These are phyloP conservation scores for Corydoras maculifer DNA, from an alignment of 2,113 vertebrate genomes.

Conservation along the genomic window DNA sequence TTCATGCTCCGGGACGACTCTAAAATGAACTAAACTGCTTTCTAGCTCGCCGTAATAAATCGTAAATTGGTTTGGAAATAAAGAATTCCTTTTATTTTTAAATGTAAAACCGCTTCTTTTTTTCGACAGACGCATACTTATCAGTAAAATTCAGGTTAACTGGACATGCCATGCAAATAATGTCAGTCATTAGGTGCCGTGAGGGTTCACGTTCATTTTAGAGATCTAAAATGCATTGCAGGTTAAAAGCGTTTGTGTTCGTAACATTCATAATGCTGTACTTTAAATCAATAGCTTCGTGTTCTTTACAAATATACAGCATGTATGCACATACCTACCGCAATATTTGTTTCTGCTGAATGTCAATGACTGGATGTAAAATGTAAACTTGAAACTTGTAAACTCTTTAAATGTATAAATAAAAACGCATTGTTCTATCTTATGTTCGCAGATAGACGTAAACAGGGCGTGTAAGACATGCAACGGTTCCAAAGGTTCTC, in stretches of 20 bases:
- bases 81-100: not conserved
- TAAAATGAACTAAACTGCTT: constrained; percentile 6
- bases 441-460: constrained; percentile 9
- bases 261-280: too few relatives aligned
- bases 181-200: constrained; percentile 15
- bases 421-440: not conserved
- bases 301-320: too few relatives aligned
- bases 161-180: constrained; percentile 43
- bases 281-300: too few relatives aligned
- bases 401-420: too few relatives aligned
- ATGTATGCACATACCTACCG: not conserved
- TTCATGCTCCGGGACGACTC: constrained; percentile 27
- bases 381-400: too few relatives aligned
- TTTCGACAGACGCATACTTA: constrained; percentile 7
- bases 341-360: not conserved
- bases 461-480: constrained; percentile 12
- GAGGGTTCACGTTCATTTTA: constrained; percentile 10
- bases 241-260: too few relatives aligned
- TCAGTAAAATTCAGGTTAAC: constrained; percentile 16
- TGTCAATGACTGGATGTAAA: too few relatives aligned
- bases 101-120: not conserved
- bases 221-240: constrained; percentile 1
- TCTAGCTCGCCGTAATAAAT: not conserved
- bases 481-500: constrained; percentile 2
- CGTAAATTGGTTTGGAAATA: not conserved